These are phyloP conservation scores for Cephus pulcher DNA, from an alignment of 2,888 invertebrate genomes.

Conservation along the genomic window DNA sequence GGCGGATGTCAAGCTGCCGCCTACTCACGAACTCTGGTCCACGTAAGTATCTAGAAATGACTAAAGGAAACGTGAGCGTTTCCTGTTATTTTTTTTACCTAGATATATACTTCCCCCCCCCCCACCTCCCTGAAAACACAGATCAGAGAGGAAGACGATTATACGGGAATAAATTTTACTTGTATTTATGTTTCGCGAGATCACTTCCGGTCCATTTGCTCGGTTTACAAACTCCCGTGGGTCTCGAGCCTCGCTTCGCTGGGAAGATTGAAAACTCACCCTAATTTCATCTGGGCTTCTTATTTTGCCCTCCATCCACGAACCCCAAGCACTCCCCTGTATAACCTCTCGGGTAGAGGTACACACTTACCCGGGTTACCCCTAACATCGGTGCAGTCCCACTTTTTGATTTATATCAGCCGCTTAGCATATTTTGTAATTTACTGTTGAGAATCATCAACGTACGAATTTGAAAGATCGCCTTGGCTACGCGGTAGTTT, in stretches of 20 bases:
- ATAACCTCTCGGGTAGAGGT: constrained; percentile 1
- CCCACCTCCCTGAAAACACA: background rate
- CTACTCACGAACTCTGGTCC: constrained; percentile 63
- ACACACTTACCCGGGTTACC: constrained; percentile 2
- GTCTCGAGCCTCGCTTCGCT: constrained; percentile 15
- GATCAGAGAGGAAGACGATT: background rate
- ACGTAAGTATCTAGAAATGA: constrained; percentile 49
- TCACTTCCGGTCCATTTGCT: constrained; percentile 63
- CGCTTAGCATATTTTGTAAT: constrained; percentile 67
- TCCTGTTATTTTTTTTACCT: background rate
- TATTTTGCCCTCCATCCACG: constrained; percentile 15
- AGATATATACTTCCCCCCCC: background rate
- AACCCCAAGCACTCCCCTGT: constrained; percentile 13
- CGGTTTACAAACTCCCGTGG: constrained; percentile 62
- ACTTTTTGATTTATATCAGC: constrained; percentile 66
- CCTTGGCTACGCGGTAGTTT: constrained; percentile 30
- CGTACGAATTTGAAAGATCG: constrained; percentile 49
- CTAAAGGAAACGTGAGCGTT: background rate
- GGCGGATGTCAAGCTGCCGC: constrained; percentile 65
- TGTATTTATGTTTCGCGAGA: constrained; percentile 19
- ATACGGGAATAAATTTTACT: background rate
- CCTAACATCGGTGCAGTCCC: constrained; percentile 32
- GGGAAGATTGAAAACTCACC: constrained; percentile 10
- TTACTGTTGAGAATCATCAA: constrained; percentile 66
- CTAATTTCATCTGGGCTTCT: constrained; percentile 14